These are phyloP conservation scores for Acanthaster planci DNA, from an alignment of 35 echinoderm and acorn worm genomes.

Conservation along the genomic window DNA sequence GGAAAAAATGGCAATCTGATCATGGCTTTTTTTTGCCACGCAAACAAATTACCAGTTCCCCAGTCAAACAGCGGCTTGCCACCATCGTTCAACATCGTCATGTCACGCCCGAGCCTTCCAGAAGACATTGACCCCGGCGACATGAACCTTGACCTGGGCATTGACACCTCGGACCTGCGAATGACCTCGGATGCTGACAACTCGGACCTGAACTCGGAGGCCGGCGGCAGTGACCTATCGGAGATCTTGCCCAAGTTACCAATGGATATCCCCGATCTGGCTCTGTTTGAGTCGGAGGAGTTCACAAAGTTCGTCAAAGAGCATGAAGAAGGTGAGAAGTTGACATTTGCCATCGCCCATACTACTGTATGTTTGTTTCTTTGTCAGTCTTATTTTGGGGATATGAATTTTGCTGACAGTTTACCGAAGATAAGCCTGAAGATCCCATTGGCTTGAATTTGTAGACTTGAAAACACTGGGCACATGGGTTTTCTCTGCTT, in stretches of 20 bases:
- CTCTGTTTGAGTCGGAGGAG: constrained; percentile 1
- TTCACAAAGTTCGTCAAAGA: constrained; percentile 29
- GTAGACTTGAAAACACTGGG: too few relatives aligned
- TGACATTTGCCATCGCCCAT: not conserved
- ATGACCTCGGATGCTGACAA: constrained; percentile 45
- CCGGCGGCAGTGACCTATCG: constrained; percentile 71
- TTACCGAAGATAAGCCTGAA: too few relatives aligned
- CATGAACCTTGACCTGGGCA: constrained; percentile 41
- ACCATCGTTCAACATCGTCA: constrained; percentile 42
- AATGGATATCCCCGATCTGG: constrained; percentile 56
- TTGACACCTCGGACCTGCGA: constrained; percentile 49
- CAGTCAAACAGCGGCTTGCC: constrained; percentile 25
- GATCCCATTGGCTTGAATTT: too few relatives aligned
- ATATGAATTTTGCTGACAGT: too few relatives aligned
- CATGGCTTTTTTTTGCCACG: not conserved
- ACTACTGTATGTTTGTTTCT: too few relatives aligned
- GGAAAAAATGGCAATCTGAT: too few relatives aligned
- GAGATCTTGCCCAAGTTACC: constrained; percentile 74
- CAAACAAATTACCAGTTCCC: constrained; percentile 3
- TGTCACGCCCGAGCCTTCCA: constrained; percentile 45
- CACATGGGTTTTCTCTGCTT: too few relatives aligned
- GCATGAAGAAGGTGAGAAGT: constrained; percentile 13
- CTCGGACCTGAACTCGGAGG: constrained; percentile 64
- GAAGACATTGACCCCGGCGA: constrained; percentile 43
- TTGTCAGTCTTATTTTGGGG: too few relatives aligned